Percentiles rank a stretch among this genome's conserved stretches.
phyloP scores from a whole-genome alignment of 2,888 invertebrate genomes.

The Temnothorax rugatulus region DNA sequence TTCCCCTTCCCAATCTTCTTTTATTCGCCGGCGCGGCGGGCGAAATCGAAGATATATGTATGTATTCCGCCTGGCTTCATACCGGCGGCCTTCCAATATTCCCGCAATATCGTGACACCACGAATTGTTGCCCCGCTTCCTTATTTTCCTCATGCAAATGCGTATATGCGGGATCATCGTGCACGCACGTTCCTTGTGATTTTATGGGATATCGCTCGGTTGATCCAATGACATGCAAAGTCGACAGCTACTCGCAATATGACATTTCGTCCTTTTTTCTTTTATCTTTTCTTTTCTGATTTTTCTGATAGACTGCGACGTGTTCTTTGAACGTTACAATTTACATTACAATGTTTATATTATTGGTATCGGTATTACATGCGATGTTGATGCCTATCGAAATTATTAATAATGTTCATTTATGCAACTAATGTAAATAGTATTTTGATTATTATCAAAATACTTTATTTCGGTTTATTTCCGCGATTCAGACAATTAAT shows the following conservation, averaged over 20 bases:
- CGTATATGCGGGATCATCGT: conserved; percentile 10
- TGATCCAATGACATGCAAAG: conserved; percentile 43
- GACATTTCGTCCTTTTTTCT: background rate
- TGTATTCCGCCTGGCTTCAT: conserved; percentile 41
- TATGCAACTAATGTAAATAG: background rate
- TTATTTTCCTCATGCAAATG: conserved; percentile 41
- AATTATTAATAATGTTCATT: background rate
- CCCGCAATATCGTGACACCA: conserved; percentile 44
- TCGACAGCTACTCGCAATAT: background rate
- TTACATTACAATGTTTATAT: background rate
- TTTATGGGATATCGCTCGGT: conserved; percentile 27
- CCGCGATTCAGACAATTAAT: background rate
- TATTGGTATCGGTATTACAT: background rate
- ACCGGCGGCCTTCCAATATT: conserved; percentile 51
- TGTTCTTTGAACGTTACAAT: background rate
- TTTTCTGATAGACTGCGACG: background rate
- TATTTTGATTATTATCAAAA: background rate
- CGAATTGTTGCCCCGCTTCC: conserved; percentile 51
- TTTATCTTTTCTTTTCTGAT: background rate
- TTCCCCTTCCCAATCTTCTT: conserved; percentile 24
- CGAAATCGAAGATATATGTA: conserved; percentile 47
- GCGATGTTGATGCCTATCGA: background rate
- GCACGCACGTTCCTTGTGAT: conserved; percentile 20
- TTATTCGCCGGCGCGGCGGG: conserved; percentile 30
- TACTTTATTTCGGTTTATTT: background rate